Percentiles rank a stretch among this genome's conserved stretches.
Conservation (phyloP, 1,140 invertebrate species). For the Tetramorium parvispinum region DNA sequence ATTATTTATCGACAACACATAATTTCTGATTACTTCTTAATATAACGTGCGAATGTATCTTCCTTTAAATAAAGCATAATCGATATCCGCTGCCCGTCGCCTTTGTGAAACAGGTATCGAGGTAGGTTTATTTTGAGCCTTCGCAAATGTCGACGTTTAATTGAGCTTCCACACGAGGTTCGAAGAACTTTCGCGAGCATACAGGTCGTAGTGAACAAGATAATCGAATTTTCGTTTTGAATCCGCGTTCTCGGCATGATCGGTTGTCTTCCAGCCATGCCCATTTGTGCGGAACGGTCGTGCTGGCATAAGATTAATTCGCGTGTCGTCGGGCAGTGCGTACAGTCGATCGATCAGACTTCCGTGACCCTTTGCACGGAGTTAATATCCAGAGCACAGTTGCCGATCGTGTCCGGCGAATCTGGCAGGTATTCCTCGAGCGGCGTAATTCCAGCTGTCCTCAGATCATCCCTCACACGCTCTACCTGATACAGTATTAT, state of each 20-base stretch:
- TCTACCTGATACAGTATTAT: slow-evolving; percentile 74
- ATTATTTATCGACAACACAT: background rate
- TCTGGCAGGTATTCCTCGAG: slow-evolving; percentile 84
- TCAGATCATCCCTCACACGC: slow-evolving; percentile 85
- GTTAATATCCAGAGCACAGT: slow-evolving; percentile 82
- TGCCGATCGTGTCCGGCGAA: slow-evolving; percentile 81
- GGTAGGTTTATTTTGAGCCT: slow-evolving; percentile 70
- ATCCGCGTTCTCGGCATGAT: background rate
- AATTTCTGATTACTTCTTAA: background rate
- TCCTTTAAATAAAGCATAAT: slow-evolving; percentile 31
- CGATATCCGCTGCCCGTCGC: slow-evolving; percentile 45
- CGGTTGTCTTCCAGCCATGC: slow-evolving; percentile 5
- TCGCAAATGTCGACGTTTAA: slow-evolving; percentile 52
- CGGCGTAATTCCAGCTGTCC: slow-evolving; percentile 83
- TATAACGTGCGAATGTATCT: background rate
- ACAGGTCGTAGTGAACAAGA: slow-evolving; percentile 28
- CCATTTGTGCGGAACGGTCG: slow-evolving; percentile 19
- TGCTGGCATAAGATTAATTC: slow-evolving; percentile 48
- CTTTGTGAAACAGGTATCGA: slow-evolving; percentile 65
- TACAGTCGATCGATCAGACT: slow-evolving; percentile 74
- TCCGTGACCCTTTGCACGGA: slow-evolving; percentile 81
- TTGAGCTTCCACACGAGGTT: slow-evolving; percentile 50
- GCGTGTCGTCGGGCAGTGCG: slow-evolving; percentile 36
- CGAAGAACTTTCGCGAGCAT: slow-evolving; percentile 44
- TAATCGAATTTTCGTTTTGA: slow-evolving; percentile 47